phyloP scores from a whole-genome alignment of 1,140 invertebrate species.

The Trypoxylus dichotomus region DNA sequence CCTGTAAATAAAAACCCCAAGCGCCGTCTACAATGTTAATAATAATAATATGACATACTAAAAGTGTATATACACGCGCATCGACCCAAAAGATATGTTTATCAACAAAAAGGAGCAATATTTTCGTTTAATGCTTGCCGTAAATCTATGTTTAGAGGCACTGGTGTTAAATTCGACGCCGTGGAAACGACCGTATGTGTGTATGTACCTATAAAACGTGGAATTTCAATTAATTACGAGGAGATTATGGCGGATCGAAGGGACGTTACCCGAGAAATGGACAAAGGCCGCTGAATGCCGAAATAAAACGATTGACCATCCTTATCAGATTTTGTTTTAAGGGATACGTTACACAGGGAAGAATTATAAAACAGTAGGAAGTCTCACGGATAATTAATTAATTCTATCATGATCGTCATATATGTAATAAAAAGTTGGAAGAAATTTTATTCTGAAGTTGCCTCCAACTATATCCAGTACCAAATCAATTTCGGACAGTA shows the following conservation, averaged over 20 bases:
- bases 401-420: too few relatives aligned
- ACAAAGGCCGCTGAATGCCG: not conserved
- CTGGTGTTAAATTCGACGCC: not conserved
- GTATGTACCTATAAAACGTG: not conserved
- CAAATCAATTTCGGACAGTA: too few relatives aligned
- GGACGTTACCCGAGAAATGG: not conserved
- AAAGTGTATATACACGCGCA: not conserved
- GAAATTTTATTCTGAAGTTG: too few relatives aligned
- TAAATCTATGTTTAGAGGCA: not conserved
- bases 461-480: too few relatives aligned
- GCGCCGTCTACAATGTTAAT: not conserved
- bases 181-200: not conserved
- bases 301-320: not conserved
- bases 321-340: not conserved
- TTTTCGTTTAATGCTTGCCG: not conserved
- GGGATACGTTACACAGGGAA: not conserved
- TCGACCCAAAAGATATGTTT: not conserved
- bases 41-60: conserved; percentile 4
- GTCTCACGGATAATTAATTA: too few relatives aligned
- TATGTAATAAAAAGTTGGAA: too few relatives aligned
- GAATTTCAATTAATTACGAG: not conserved
- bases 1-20: not conserved
- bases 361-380: too few relatives aligned
- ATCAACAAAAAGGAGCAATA: conserved; percentile 7
- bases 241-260: not conserved